A percentile compares a stretch with the other conserved stretches of the same genome.
These are phyloP conservation scores for Girardinus metallicus DNA, from an alignment of 2,797 vertebrate genomes.

Conservation along the genomic window DNA sequence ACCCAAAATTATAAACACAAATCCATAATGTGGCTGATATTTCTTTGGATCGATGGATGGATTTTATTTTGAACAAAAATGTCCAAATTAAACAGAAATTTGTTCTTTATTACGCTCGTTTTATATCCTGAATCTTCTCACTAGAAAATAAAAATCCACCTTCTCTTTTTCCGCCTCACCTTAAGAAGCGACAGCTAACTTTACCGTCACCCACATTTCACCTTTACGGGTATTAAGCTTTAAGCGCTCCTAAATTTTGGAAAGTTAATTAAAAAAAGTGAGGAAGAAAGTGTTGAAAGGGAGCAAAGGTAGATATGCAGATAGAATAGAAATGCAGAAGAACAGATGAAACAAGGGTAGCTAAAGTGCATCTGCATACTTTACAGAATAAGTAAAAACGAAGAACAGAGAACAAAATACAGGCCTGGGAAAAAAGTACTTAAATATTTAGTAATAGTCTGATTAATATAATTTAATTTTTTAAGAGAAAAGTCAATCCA, in stretches of 20 bases:
- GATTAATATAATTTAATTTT: neutral
- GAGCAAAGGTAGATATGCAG: neutral
- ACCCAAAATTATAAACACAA: neutral
- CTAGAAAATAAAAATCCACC: neutral
- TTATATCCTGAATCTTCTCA: neutral
- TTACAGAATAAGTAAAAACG: neutral
- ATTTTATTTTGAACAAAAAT: neutral
- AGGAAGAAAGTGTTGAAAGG: neutral
- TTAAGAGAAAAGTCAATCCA: neutral
- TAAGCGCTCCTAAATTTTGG: neutral
- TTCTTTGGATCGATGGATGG: neutral
- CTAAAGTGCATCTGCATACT: neutral
- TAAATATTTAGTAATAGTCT: neutral
- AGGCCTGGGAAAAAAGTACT: neutral
- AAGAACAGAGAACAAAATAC: neutral
- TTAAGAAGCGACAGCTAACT: neutral
- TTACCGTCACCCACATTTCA: neutral
- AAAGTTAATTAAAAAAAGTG: neutral
- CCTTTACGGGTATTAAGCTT: slow-evolving; percentile 1
- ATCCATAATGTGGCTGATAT: neutral
- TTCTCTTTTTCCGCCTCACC: neutral
- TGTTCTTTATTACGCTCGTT: no score
- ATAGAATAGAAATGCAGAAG: neutral
- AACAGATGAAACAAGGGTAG: neutral
- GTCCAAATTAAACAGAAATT: neutral